These are phyloP conservation scores for Clistopyga incitator DNA, from an alignment of 2,888 invertebrate species.

Conservation along the genomic window DNA sequence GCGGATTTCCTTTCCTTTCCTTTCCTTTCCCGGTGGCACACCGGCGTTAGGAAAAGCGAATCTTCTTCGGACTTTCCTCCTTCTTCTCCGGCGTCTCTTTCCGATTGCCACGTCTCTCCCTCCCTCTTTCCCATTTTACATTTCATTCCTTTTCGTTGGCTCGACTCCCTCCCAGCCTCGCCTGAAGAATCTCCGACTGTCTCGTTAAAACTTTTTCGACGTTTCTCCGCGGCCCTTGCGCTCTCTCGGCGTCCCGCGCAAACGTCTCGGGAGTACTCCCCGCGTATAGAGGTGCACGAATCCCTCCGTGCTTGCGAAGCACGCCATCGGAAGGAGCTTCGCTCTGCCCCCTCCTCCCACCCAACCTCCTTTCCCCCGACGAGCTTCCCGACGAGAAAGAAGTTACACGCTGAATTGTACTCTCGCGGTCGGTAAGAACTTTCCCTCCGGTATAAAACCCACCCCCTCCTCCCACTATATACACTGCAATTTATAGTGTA, in stretches of 20 bases:
- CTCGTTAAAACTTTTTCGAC: conserved; percentile 81
- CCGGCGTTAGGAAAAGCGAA: conserved; percentile 35
- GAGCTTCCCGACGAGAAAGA: conserved; percentile 61
- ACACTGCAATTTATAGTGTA: conserved; percentile 12
- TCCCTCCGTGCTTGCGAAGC: conserved; percentile 24
- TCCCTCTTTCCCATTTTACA: conserved; percentile 27
- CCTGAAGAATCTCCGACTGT: conserved; percentile 74
- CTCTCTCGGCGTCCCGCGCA: conserved; percentile 49
- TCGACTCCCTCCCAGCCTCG: conserved; percentile 1
- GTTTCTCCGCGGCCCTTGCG: conserved; percentile 49
- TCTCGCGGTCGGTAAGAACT: conserved; percentile 59
- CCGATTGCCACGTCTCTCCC: conserved; percentile 41
- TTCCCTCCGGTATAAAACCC: conserved; percentile 27
- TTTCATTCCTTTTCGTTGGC: not conserved
- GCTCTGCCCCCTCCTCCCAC: conserved; percentile 22
- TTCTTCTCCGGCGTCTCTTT: conserved; percentile 48
- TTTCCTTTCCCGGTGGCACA: conserved; percentile 31
- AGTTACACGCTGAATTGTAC: conserved; percentile 63
- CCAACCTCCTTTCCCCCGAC: conserved; percentile 47
- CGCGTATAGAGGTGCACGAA: conserved; percentile 63
- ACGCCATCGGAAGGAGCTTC: conserved; percentile 40
- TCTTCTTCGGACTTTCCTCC: conserved; percentile 26
- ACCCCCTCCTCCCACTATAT: not conserved
- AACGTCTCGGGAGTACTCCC: conserved; percentile 69
- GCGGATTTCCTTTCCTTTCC: conserved; percentile 34